Evolutionary conservation across 2,888 invertebrate genomes (phyloP).

Genomic region (Helicoverpa assulta): DNA sequence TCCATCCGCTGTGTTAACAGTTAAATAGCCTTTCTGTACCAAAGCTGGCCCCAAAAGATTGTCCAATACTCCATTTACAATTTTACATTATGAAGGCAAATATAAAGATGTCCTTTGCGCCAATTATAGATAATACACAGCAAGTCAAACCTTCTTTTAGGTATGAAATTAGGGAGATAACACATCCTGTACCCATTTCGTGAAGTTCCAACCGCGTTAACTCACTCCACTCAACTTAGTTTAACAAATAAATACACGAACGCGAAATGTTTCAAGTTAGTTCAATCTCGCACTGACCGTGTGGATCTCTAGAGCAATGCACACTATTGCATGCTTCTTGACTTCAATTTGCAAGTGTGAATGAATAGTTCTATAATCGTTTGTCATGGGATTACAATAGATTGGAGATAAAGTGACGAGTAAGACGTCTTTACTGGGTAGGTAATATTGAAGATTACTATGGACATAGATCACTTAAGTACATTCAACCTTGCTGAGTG

Average conservation of each 20-base stretch:
- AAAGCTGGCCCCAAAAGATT: not conserved
- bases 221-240: not conserved
- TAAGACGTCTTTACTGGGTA: not conserved
- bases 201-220: not conserved
- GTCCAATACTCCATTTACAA: no score
- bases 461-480: no score
- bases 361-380: slow-evolving; percentile 12
- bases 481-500: no score
- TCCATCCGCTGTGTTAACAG: no score
- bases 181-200: not conserved
- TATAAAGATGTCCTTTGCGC: no score
- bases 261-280: slow-evolving; percentile 17
- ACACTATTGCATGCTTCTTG: slow-evolving; percentile 9
- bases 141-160: no score
- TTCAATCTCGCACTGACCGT: slow-evolving; percentile 7
- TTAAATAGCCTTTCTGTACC: not conserved
- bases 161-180: not conserved
- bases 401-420: slow-evolving; percentile 1
- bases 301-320: not conserved
- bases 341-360: slow-evolving; percentile 21
- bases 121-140: no score
- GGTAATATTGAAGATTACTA: slow-evolving; percentile 8
- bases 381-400: slow-evolving; percentile 24
- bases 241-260: slow-evolving; percentile 17
- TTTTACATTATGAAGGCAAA: no score